These are phyloP conservation scores for Phalacrocorax carbo DNA, from an alignment of 2,113 vertebrate species.

Conservation along the genomic window DNA sequence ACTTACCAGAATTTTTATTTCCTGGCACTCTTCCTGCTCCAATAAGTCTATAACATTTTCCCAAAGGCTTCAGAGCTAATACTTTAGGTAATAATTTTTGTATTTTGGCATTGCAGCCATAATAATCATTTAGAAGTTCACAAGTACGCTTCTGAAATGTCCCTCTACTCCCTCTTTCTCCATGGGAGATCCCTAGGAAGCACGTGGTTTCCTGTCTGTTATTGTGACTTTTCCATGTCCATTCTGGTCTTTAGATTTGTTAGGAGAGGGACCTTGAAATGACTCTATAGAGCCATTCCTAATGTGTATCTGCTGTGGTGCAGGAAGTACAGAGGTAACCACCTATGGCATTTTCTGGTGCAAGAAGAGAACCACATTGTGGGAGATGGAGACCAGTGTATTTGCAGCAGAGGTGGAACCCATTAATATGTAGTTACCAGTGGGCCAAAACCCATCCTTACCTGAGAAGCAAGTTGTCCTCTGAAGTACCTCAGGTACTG, in stretches of 20 bases:
- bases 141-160: not conserved
- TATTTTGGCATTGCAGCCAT: not conserved
- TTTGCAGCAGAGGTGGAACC: not conserved
- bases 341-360: not conserved
- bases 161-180: not conserved
- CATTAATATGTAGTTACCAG: not conserved
- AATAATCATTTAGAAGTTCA: not conserved
- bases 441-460: not conserved
- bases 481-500: not conserved
- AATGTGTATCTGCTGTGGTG: not conserved
- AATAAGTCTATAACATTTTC: not conserved
- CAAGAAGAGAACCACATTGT: not conserved
- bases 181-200: not conserved
- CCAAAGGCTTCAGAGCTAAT: not conserved
- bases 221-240: not conserved
- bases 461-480: not conserved
- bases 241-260: not conserved
- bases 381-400: not conserved
- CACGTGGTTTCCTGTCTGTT: rapidly evolving
- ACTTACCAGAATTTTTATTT: slow-evolving; percentile 1
- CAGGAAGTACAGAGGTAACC: not conserved
- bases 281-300: not conserved
- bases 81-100: not conserved
- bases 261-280: not conserved
- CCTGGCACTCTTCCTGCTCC: not conserved